phyloP scores from a whole-genome alignment of 2,113 vertebrate species.

The Azemiops feae region DNA sequence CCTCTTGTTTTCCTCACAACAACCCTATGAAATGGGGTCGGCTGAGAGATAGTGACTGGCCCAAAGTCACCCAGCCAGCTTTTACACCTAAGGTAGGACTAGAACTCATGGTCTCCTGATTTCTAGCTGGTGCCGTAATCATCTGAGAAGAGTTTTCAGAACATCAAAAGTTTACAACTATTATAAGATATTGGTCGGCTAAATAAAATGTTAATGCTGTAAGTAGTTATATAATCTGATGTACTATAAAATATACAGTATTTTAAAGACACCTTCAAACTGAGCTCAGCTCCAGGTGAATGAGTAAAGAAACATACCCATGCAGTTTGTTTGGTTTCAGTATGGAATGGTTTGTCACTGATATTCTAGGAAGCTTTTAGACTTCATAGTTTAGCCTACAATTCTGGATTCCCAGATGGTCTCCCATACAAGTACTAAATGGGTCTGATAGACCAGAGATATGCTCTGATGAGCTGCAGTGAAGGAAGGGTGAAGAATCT shows the following conservation, averaged over 20 bases:
- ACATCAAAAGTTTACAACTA: background rate
- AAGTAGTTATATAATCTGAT: background rate
- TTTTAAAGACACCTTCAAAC: background rate
- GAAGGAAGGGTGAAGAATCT: background rate
- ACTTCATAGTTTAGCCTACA: background rate
- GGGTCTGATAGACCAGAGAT: background rate
- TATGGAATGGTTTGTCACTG: background rate
- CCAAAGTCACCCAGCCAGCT: background rate
- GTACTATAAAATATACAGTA: background rate
- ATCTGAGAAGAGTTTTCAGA: background rate
- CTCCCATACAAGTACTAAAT: background rate
- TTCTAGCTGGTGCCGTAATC: background rate
- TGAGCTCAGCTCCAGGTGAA: background rate
- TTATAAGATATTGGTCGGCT: background rate
- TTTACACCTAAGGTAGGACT: background rate
- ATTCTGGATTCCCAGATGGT: background rate
- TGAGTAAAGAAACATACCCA: background rate
- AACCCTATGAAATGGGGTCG: background rate
- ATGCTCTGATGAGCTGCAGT: background rate
- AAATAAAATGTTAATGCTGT: background rate
- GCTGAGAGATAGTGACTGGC: background rate
- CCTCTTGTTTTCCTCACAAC: background rate
- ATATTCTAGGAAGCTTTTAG: background rate
- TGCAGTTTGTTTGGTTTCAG: background rate
- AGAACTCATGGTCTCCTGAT: background rate